A percentile compares a stretch with the other conserved stretches of the same genome.
phyloP scores from a whole-genome alignment of 2,113 vertebrate species.

The Zingel zingel region DNA sequence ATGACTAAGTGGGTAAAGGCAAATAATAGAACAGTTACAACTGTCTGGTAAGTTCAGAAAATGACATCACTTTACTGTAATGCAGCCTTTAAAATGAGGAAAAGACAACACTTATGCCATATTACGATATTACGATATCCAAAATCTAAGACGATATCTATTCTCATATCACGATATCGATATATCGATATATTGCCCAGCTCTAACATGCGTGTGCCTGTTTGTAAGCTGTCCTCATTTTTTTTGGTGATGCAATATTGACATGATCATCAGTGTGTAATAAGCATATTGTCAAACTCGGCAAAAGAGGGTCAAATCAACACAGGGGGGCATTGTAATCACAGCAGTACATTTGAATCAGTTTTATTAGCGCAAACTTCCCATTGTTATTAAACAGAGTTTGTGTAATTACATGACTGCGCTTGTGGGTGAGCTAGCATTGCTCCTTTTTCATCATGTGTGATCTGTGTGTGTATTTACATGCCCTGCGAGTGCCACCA shows the following conservation, averaged over 20 bases:
- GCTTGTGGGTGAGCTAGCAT: constrained; percentile 16
- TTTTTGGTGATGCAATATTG: background rate
- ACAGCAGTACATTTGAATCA: background rate
- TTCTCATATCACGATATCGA: no score
- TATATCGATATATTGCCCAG: no score
- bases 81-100: no score
- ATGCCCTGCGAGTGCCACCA: constrained; percentile 32
- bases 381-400: constrained; percentile 23
- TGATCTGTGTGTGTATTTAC: constrained; percentile 40
- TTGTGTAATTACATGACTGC: constrained; percentile 37
- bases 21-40: no score
- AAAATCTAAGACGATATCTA: no score
- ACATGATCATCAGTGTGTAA: background rate
- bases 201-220: background rate
- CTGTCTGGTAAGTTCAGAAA: no score
- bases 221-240: background rate
- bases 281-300: background rate
- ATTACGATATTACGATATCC: no score
- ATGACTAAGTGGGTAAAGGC: no score
- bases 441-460: constrained; percentile 41
- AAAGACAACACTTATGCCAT: no score
- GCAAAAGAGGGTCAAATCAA: background rate
- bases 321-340: background rate
- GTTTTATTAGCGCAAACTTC: constrained; percentile 28
- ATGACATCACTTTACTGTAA: no score